Base-by-base conservation (phyloP, 30 jellyfish, hydroid and myxozoan genomes). In the Aurelia coerulea region DNA sequence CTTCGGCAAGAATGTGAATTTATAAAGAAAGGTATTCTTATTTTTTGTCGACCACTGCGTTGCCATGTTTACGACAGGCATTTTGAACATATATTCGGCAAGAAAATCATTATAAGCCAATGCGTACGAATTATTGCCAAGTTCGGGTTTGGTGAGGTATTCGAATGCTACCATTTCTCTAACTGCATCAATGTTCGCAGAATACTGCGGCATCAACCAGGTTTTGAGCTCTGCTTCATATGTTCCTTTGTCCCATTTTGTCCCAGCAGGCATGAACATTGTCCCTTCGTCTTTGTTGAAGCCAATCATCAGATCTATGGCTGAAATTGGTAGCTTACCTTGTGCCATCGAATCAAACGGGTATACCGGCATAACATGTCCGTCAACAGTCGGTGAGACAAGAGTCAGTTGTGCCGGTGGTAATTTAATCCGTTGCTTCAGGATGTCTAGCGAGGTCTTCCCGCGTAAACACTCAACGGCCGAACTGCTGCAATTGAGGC, bases 281-380 rank as follows among this genome's bases (percentile, higher is more conserved):
- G 91, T 53, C 11, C 91, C 91, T 67, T 82, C 91, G 64, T 82
- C 91, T 8, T 39, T 69, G 54, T 69, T 82, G 77, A 69, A 82
- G 6, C 91, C 91, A 15, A 82, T 69, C 85, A 82, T 51, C 19
- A 82, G 56, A n/a, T 82, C 91, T 18, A 53, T 53, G 4, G 35
- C 54, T 15, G 79, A 10, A 2, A 71, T 51, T 32, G 79, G 85
- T 33, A 82, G 68, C 7, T 49, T 69, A 39, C 79, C 79, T 31
- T 15, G 70, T 70, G 33, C 42, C 17, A 16, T 11, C 42, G 34
- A 85, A 34, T 68, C 19, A 6, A n/a, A 14, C 8, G 91, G 91
- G 4, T 51, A 32, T 41, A 18, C 85, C 7, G 46, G 59, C 32
- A 82, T 15, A 42, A 82, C 69, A 19, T 82, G 23, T 2, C 80